These are phyloP conservation scores for Mustela lutreola DNA, from an alignment of 2,113 vertebrate genomes.

Conservation along the genomic window DNA sequence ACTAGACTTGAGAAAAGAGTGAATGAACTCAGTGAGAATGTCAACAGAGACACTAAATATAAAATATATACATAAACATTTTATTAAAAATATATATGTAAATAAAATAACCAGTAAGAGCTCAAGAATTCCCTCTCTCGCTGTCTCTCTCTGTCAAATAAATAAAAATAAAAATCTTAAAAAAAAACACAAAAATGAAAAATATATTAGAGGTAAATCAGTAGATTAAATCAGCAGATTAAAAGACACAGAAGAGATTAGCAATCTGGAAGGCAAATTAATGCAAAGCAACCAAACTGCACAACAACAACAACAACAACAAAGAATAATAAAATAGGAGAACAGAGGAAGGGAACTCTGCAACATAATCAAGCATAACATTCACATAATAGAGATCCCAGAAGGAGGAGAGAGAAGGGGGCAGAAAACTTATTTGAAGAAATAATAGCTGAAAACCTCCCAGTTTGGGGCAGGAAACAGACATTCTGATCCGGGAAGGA, in stretches of 20 bases:
- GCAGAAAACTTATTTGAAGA: neutral
- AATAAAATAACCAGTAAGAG: neutral
- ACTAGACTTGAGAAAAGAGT: neutral
- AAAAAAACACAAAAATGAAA: neutral
- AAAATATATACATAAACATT: neutral
- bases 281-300: neutral
- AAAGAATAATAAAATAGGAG: neutral
- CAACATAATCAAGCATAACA: neutral
- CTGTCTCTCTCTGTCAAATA: too few species aligned
- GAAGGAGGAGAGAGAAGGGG: neutral
- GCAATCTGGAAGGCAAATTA: neutral
- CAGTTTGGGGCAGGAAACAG: neutral
- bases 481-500: neutral
- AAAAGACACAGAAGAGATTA: neutral
- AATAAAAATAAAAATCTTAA: too few species aligned
- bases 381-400: neutral
- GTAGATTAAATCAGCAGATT: neutral
- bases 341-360: neutral
- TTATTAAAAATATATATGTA: neutral
- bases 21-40: neutral
- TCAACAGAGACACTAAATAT: neutral
- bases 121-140: neutral
- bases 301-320: neutral
- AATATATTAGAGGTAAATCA: neutral
- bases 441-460: neutral